Evolutionary conservation across 2,113 vertebrate species (phyloP).

Genomic region (Corythoichthys intestinalis): DNA sequence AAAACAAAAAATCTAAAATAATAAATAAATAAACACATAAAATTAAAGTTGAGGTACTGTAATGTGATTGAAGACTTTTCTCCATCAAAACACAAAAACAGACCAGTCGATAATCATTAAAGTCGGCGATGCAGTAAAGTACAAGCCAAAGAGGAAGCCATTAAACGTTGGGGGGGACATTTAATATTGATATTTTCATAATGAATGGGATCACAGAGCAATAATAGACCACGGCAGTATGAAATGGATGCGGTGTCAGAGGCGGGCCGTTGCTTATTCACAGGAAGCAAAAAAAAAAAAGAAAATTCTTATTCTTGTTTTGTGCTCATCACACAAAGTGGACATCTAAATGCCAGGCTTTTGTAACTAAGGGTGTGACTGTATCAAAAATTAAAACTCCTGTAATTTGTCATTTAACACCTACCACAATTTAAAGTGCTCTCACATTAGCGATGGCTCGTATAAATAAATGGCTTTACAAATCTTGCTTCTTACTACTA

Average conservation of each 20-base stretch:
- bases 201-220: not conserved
- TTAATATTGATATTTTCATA: slow-evolving; percentile 4
- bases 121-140: not conserved
- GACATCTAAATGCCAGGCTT: too few relatives aligned
- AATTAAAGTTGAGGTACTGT: too few relatives aligned
- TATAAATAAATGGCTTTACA: too few relatives aligned
- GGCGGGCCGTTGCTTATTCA: not conserved
- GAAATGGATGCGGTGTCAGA: not conserved
- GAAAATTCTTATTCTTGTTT: too few relatives aligned
- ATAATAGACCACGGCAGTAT: not conserved
- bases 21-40: not conserved
- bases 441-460: too few relatives aligned
- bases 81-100: not conserved
- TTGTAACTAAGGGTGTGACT: too few relatives aligned
- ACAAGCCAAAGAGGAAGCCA: not conserved
- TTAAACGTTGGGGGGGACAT: slow-evolving; percentile 1
- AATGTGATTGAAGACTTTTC: not conserved
- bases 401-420: not conserved
- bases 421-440: not conserved
- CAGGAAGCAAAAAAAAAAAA: not conserved
- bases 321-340: too few relatives aligned
- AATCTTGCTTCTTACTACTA: too few relatives aligned
- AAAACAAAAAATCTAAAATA: not conserved
- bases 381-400: not conserved
- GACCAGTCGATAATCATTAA: not conserved